Percentiles rank a stretch among this genome's conserved stretches.
phyloP scores from a whole-genome alignment of 2,797 vertebrate species.

The Pipistrellus pygmaeus region DNA sequence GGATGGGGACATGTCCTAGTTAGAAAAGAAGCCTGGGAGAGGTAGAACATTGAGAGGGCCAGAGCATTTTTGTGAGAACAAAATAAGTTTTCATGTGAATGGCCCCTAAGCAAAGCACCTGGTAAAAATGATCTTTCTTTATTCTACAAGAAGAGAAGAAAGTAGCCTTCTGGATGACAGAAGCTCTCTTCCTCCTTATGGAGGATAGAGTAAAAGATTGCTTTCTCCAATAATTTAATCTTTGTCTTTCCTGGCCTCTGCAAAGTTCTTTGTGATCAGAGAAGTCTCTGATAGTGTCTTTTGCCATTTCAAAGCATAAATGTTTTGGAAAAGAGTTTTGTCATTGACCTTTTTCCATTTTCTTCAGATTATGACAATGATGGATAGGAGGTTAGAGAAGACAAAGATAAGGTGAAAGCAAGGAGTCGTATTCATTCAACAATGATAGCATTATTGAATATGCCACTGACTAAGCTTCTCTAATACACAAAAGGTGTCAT shows the following conservation, averaged over 20 bases:
- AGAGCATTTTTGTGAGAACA: background rate
- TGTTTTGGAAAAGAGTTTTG: slow-evolving; percentile 5
- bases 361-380: background rate
- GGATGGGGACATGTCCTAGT: background rate
- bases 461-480: background rate
- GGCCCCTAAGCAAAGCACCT: background rate
- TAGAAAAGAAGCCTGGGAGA: background rate
- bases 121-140: background rate
- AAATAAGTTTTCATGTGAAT: background rate
- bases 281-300: background rate
- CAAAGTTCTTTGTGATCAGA: slow-evolving; percentile 17
- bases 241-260: background rate
- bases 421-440: background rate
- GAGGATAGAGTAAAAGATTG: background rate
- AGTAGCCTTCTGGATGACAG: background rate
- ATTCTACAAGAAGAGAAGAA: background rate
- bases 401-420: background rate
- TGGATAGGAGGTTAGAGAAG: background rate
- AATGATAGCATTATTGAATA: background rate
- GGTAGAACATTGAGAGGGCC: background rate
- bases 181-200: background rate
- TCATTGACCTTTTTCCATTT: slow-evolving; percentile 27
- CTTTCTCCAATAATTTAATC: background rate
- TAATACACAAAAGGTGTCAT: background rate
- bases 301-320: slow-evolving; percentile 34